Evolutionary conservation across 2,113 vertebrate species (phyloP), one percentile per base, ranked within the genome.

Genomic region (Chaetura pelagica): DNA sequence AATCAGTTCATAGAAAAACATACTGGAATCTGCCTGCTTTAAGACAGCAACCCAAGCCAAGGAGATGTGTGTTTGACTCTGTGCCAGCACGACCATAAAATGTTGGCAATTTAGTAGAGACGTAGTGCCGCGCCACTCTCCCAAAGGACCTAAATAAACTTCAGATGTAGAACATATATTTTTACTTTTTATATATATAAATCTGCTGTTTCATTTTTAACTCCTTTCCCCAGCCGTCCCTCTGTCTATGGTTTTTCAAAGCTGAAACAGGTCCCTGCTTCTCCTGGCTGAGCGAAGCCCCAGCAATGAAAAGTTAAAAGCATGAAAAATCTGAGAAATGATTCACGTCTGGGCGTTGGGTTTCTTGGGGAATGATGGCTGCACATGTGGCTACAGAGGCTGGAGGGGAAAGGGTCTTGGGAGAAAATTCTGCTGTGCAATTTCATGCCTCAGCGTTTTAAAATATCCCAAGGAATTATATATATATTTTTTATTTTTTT

Each of bases 151-250:
- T 95, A 98, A 98, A 98, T 98, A 98, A 98, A 98, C 96, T 98
- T 98, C 98, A 99, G 98, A 98, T 99, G 98, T 98, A 97, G 93
- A 97, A 94, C 93, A 97, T 97, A 94, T 95, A 97, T 97, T 96
- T 96, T 95, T 88, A 88, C 81, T 95, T 95, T 95, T 94, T 84
- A 95, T 91, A 87, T 84, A 87, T 91, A 95, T 76, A 94, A 93
- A 96, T 93, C 87, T 94, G 95, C 94, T 95, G 93, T 48, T 94
- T 97, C 95, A 96, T 97, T 97, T 96, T 95, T 95, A 96, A 97
- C 93, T 95, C 96, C 84, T 69, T 77, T 96, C 71, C 76, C 79
- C 82, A 51, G 71, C 71, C 57, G 7, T 88, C 62, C 80, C 55
- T 67, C 46, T 4, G 17, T 40, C 35, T 7, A 85, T 64, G 78